Conservation (phyloP, 2,113 vertebrate genomes). For the Malurus alboscapulatus region DNA sequence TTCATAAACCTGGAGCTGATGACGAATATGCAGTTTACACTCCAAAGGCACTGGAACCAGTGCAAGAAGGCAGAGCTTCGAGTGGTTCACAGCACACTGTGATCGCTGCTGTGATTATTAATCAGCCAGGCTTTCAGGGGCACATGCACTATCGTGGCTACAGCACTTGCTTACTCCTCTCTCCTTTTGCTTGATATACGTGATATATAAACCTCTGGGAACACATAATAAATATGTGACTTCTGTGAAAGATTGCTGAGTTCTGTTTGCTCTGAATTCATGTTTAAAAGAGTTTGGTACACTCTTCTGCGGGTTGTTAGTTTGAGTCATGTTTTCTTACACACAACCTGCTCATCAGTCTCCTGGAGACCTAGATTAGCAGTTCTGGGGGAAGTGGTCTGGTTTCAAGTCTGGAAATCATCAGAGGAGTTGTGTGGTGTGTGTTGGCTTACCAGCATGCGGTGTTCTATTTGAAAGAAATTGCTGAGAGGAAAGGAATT, state of each 20-base stretch:
- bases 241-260: neutral
- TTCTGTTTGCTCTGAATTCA: neutral
- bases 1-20: slow-evolving; percentile 29
- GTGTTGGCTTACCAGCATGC: neutral
- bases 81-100: neutral
- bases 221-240: neutral
- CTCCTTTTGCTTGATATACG: neutral
- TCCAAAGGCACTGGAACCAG: slow-evolving; percentile 8
- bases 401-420: neutral
- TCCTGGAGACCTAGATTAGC: neutral
- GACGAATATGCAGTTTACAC: slow-evolving; percentile 18
- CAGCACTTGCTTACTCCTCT: neutral
- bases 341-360: neutral
- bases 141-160: neutral
- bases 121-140: slow-evolving; percentile 20
- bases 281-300: neutral
- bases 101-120: slow-evolving; percentile 22
- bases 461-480: neutral
- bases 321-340: neutral
- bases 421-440: neutral
- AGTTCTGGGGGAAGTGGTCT: neutral
- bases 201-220: neutral
- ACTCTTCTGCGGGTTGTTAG: neutral
- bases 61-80: slow-evolving; percentile 3
- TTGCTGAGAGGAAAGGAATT: neutral